phyloP scores from a whole-genome alignment of 2,888 invertebrate species.

The Nephrotoma guestfalica region DNA sequence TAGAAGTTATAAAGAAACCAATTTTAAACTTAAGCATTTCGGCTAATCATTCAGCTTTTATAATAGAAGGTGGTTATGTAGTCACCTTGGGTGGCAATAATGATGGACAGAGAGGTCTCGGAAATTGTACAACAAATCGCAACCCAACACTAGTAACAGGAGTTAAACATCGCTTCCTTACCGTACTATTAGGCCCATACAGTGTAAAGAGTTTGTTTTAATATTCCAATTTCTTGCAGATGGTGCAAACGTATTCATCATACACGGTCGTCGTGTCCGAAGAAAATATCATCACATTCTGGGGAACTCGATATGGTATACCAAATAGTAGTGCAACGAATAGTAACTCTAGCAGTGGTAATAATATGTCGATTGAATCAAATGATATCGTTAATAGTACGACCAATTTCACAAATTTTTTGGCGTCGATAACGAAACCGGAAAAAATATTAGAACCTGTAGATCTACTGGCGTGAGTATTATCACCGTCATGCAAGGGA shows the following conservation, averaged over 20 bases:
- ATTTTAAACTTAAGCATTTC: slow-evolving; percentile 45
- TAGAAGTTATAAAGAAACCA: slow-evolving; percentile 37
- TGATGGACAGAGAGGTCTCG: slow-evolving; percentile 45
- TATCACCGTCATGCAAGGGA: background rate
- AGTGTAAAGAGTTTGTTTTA: background rate
- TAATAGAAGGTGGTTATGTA: slow-evolving; percentile 47
- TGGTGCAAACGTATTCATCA: slow-evolving; percentile 45
- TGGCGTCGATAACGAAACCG: slow-evolving; percentile 31
- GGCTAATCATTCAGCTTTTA: slow-evolving; percentile 41
- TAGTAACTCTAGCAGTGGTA: slow-evolving; percentile 10
- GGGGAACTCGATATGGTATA: slow-evolving; percentile 42
- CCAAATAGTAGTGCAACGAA: slow-evolving; percentile 17
- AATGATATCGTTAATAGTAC: slow-evolving; percentile 18
- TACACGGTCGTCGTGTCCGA: slow-evolving; percentile 49
- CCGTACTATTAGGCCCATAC: slow-evolving; percentile 15
- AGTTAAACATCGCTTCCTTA: slow-evolving; percentile 25
- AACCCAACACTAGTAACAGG: slow-evolving; percentile 24
- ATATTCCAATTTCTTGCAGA: slow-evolving; percentile 28
- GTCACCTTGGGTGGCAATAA: slow-evolving; percentile 49
- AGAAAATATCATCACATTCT: slow-evolving; percentile 51
- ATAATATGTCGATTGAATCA: slow-evolving; percentile 8
- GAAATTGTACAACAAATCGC: slow-evolving; percentile 11
- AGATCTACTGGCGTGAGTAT: slow-evolving; percentile 37
- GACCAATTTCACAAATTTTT: slow-evolving; percentile 30
- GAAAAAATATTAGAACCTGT: slow-evolving; percentile 34